Conservation (phyloP, 2,888 invertebrate genomes). For the Reticulitermes lucifugus region DNA sequence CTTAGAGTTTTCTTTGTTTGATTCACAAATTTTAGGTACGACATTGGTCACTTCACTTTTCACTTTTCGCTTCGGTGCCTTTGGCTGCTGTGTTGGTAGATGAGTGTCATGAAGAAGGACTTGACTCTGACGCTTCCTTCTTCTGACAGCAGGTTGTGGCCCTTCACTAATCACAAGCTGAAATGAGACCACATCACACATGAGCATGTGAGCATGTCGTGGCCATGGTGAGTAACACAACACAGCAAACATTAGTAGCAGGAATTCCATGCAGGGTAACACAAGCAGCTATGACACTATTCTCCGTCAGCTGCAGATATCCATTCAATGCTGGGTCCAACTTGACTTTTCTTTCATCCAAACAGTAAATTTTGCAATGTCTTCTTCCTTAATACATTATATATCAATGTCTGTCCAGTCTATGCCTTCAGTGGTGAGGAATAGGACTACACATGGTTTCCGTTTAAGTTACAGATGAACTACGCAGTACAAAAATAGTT, state of each 20-base stretch:
- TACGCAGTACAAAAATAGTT: background rate
- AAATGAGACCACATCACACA: conserved; percentile 48
- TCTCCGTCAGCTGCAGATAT: background rate
- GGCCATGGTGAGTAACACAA: conserved; percentile 1
- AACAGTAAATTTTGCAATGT: background rate
- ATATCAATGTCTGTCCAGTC: conserved; percentile 20
- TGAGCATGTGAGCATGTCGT: conserved; percentile 37
- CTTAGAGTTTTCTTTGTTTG: conserved; percentile 10
- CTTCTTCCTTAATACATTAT: conserved; percentile 4
- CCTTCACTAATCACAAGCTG: conserved; percentile 50
- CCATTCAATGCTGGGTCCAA: background rate
- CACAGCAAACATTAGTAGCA: conserved; percentile 29
- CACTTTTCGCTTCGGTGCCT: conserved; percentile 27
- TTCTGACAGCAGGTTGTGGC: conserved; percentile 47
- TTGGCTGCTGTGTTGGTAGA: conserved; percentile 25
- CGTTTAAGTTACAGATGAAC: background rate
- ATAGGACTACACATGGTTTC: background rate
- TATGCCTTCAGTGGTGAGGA: background rate
- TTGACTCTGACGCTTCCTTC: conserved; percentile 43
- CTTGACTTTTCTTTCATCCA: background rate
- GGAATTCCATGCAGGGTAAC: conserved; percentile 9
- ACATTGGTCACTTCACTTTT: conserved; percentile 7
- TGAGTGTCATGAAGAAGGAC: background rate
- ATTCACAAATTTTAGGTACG: conserved; percentile 25
- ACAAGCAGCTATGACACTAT: background rate